Conservation (phyloP, 2,888 invertebrate genomes). For the Physocephala rufipes region DNA sequence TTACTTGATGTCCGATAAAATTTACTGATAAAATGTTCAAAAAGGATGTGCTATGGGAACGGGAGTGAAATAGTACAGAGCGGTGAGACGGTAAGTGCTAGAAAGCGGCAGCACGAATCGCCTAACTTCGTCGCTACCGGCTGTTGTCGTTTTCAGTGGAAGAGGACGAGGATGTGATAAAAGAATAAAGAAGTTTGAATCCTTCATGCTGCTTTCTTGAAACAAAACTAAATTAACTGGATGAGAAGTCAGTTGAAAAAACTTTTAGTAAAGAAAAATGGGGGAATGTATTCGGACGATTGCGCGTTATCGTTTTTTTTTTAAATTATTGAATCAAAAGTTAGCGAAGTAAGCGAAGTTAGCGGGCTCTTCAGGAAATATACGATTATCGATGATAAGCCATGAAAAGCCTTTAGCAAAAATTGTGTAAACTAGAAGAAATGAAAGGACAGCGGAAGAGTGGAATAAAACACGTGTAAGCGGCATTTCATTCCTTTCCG, state of each 20-base stretch:
- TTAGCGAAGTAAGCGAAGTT: conserved; percentile 30
- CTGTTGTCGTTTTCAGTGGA: neutral
- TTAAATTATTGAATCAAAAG: conserved; percentile 26
- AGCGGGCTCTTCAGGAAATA: conserved; percentile 15
- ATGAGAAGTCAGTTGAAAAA: neutral
- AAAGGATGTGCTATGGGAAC: conserved; percentile 48
- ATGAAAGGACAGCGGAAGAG: neutral
- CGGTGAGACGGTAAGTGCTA: neutral
- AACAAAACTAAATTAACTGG: neutral
- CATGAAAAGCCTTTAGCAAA: neutral
- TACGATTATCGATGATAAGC: conserved; percentile 26
- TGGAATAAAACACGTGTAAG: too few species aligned
- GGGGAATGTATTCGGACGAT: neutral
- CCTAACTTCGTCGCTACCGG: conserved; percentile 6
- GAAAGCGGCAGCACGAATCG: neutral
- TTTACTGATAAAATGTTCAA: conserved; percentile 45
- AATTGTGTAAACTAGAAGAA: neutral
- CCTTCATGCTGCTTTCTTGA: neutral
- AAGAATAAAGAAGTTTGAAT: neutral
- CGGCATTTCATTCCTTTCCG: neutral
- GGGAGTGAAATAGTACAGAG: conserved; percentile 40
- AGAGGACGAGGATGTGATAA: neutral
- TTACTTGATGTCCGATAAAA: conserved; percentile 52
- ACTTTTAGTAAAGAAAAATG: neutral
- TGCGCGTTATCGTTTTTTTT: neutral